phyloP scores from a whole-genome alignment of 2,888 invertebrate genomes.

The Microplitis deprimator region DNA sequence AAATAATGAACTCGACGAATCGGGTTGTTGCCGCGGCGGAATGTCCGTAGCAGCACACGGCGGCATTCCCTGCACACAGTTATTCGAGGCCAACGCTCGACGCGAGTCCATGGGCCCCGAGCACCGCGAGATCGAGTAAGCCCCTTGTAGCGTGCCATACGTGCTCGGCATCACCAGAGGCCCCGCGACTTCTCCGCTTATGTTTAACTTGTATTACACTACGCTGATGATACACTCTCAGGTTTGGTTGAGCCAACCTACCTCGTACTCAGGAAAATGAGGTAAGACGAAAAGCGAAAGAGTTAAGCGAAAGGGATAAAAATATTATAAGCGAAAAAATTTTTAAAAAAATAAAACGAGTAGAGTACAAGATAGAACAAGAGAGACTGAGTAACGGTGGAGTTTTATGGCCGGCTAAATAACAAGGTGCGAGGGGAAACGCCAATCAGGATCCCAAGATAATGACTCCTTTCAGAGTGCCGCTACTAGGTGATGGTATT shows the following conservation, averaged over 20 bases:
- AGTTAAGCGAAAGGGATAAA: not conserved
- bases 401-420: conserved; percentile 42
- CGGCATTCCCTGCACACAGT: conserved; percentile 57
- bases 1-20: conserved; percentile 30
- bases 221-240: too few relatives aligned
- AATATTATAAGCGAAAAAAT: not conserved
- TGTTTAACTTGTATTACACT: too few relatives aligned
- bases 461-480: conserved; percentile 53
- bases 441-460: conserved; percentile 53
- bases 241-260: too few relatives aligned
- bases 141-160: too few relatives aligned
- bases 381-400: not conserved
- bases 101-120: conserved; percentile 30
- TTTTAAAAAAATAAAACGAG: not conserved
- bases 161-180: too few relatives aligned
- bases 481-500: conserved; percentile 48
- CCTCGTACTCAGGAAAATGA: not conserved
- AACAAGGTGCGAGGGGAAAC: conserved; percentile 58
- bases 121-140: conserved; percentile 4
- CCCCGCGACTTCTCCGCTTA: too few relatives aligned
- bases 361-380: conserved; percentile 3
- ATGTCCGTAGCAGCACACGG: conserved; percentile 14
- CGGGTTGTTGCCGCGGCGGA: conserved; percentile 22
- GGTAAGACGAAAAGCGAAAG: not conserved
- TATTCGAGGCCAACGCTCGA: conserved; percentile 60